Evolutionary conservation across 2,888 invertebrate species (phyloP), one percentile per base, ranked within the genome.

Genomic region (Callyntrura guangdongensis): DNA sequence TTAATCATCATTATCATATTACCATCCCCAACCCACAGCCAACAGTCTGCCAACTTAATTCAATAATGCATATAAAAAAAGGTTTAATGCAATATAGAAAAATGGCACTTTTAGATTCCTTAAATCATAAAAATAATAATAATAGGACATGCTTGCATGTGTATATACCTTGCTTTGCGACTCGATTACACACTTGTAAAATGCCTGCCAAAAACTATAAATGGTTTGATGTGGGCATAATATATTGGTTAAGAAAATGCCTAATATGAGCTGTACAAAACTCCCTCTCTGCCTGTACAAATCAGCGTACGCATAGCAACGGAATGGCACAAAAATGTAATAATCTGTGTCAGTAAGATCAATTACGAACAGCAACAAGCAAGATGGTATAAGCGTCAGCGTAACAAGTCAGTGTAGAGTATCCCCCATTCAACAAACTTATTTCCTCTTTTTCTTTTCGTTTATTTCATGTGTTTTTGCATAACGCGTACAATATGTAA

Each of bases 361-460:
- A 84, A 49, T 12, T 64, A 36, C 49, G 45, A 74, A 25, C 14
- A 56, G 0, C n/a, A 86, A 61, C 47, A 25, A 45, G 27, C 25
- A 17, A 22, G 2, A 22, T 27, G 59, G 12, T 77, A 25, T 49
- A 47, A 25, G 36, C 22, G 25, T 25, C 5, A 64, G 64, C 25
- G 22, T 64, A 64, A 25, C 27, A 67, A 11, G 20, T 36, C 11
- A 72, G 64, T n/a, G 36, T n/a, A 47, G 67, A 79, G 59, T 77
- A 79, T 47, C 59, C 72, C 87, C 87, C 56, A 82, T 49, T 81
- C 47, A 87, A 61, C 27, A 77, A 36, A 53, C 77, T 53, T 81
- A 83, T 89, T 89, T 83, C 83, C 83, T 89, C 82, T 72, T 89
- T 82, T 87, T 82, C 22, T 69, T 86, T 85, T 25, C 64, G 25